These are phyloP conservation scores for Coptotermes formosanus DNA, from an alignment of 1,140 invertebrate species.

Conservation along the genomic window DNA sequence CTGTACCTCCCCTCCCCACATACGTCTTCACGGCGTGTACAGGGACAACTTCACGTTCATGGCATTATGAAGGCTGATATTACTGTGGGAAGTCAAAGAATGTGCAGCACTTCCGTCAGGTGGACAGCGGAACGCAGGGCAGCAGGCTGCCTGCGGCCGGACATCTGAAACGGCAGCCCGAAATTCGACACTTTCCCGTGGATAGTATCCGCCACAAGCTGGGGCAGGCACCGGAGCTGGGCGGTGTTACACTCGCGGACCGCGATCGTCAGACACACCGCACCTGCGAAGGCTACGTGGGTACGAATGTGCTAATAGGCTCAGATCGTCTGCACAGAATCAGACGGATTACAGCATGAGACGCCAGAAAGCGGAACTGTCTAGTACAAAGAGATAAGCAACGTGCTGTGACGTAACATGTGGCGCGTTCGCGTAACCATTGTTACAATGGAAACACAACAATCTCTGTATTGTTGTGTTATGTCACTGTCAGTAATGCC, in stretches of 20 bases:
- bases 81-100: not conserved
- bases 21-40: too few species aligned
- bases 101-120: not conserved
- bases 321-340: not conserved
- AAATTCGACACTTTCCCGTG: not conserved
- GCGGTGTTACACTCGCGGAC: not conserved
- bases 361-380: too few species aligned
- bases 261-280: not conserved
- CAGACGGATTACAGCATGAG: not conserved
- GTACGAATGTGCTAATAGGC: not conserved
- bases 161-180: not conserved
- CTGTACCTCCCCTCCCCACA: too few species aligned
- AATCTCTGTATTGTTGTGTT: too few species aligned
- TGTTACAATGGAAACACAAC: too few species aligned
- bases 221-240: too few species aligned
- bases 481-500: too few species aligned
- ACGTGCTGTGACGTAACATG: too few species aligned
- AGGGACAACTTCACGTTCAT: too few species aligned
- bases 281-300: not conserved
- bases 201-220: not conserved
- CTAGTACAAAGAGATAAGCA: too few species aligned
- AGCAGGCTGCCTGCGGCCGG: not conserved
- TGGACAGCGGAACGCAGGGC: not conserved
- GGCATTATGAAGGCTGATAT: too few species aligned
- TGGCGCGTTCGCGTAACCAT: too few species aligned